Conservation (phyloP, 2,797 vertebrate genomes). For the Rhynchotus rufescens region DNA sequence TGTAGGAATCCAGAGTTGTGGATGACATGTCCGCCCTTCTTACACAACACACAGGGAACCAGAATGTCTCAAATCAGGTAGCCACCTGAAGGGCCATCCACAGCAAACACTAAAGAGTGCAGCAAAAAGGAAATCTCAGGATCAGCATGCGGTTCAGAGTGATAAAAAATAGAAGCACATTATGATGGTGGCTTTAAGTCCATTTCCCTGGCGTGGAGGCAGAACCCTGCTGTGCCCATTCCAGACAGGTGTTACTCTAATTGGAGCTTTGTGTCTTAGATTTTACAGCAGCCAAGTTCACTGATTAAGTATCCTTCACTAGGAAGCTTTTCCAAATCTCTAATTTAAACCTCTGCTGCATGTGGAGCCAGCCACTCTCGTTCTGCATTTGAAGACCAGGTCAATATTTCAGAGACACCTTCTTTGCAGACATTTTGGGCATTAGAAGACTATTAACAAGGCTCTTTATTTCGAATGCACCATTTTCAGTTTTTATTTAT, state of each 20-base stretch:
- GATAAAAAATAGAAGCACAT: background rate
- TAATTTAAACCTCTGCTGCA: constrained; percentile 9
- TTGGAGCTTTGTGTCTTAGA: constrained; percentile 6
- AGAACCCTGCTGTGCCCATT: constrained; percentile 25
- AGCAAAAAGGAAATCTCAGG: background rate
- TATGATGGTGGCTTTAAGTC: background rate
- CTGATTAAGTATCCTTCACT: constrained; percentile 11
- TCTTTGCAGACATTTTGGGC: background rate
- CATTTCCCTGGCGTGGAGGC: background rate
- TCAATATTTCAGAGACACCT: background rate
- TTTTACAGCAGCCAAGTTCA: constrained; percentile 13
- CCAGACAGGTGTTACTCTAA: constrained; percentile 37
- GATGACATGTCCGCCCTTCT: accelerated
- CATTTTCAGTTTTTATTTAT: background rate
- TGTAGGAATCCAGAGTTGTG: background rate
- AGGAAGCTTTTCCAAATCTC: background rate
- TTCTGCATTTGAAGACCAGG: background rate
- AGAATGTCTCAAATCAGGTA: background rate
- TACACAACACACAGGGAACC: accelerated
- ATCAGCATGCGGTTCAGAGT: background rate
- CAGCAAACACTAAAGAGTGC: no score
- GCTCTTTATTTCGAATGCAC: background rate
- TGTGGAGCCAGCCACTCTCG: background rate
- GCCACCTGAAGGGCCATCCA: background rate
- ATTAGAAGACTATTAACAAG: background rate